phyloP scores from a whole-genome alignment of 2,888 invertebrate species.

The Phlogophora meticulosa region DNA sequence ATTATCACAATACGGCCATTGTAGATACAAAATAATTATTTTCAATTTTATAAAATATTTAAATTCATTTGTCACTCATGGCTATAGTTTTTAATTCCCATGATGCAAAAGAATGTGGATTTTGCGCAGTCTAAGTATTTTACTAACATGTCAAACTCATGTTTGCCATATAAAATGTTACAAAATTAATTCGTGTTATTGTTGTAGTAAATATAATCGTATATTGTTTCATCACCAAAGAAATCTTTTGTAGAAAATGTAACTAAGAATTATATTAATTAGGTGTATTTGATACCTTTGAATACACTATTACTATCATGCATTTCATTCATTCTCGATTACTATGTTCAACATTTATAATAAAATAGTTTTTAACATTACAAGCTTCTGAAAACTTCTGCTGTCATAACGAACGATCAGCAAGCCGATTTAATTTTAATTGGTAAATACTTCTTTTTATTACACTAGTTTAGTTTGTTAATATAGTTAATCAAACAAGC shows the following conservation, averaged over 20 bases:
- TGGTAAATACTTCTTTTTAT: conserved; percentile 63
- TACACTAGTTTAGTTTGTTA: conserved; percentile 67
- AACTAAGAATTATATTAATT: conserved; percentile 38
- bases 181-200: conserved; percentile 48
- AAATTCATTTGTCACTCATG: conserved; percentile 48
- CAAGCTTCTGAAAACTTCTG: conserved; percentile 56
- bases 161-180: conserved; percentile 38
- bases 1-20: conserved; percentile 78
- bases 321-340: conserved; percentile 61
- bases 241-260: conserved; percentile 35
- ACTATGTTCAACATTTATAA: conserved; percentile 62
- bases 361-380: conserved; percentile 63
- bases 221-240: conserved; percentile 41
- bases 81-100: conserved; percentile 37
- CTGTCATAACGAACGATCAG: conserved; percentile 46
- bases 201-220: conserved; percentile 22
- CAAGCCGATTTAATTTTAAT: conserved; percentile 58
- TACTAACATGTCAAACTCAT: conserved; percentile 31
- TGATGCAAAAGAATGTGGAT: conserved; percentile 32
- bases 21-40: conserved; percentile 51
- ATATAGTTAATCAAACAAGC: conserved; percentile 70
- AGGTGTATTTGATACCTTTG: conserved; percentile 50
- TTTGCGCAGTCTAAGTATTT: conserved; percentile 42
- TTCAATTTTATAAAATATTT: conserved; percentile 44
- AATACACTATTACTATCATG: conserved; percentile 57